Percentiles rank a stretch among this genome's conserved stretches.
Evolutionary conservation across 2,797 vertebrate genomes (phyloP).

Genomic region (Alca torda): DNA sequence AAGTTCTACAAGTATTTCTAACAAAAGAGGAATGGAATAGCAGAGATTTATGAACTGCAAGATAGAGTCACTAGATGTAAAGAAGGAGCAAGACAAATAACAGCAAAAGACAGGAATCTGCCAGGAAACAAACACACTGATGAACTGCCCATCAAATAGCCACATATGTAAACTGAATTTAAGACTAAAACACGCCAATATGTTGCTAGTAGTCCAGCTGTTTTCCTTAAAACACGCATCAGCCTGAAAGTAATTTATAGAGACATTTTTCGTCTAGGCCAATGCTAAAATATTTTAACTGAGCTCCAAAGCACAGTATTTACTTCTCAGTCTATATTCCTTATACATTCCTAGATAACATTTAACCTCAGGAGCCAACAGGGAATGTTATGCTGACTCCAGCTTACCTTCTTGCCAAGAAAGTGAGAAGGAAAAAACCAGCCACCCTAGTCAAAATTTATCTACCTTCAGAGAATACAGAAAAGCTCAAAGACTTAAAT

Average conservation of each 20-base stretch:
- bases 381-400: neutral
- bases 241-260: neutral
- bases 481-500: slow-evolving; percentile 8
- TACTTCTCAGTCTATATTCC: neutral
- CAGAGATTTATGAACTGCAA: neutral
- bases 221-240: neutral
- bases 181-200: neutral
- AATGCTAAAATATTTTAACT: slow-evolving; percentile 12
- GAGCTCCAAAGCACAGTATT: slow-evolving; percentile 25
- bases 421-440: neutral
- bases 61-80: neutral
- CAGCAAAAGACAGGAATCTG: neutral
- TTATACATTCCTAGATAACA: slow-evolving; percentile 32
- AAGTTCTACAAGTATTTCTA: neutral
- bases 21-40: neutral
- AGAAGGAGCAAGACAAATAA: neutral
- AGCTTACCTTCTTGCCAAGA: slow-evolving; percentile 16
- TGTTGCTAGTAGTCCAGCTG: neutral
- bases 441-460: neutral
- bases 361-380: slow-evolving; percentile 13
- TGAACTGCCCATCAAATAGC: neutral
- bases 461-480: neutral
- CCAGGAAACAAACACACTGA: neutral
- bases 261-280: slow-evolving; percentile 13
- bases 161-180: neutral